These are phyloP conservation scores for Megaceryle maxima DNA, from an alignment of 2,113 vertebrate genomes.

Conservation along the genomic window DNA sequence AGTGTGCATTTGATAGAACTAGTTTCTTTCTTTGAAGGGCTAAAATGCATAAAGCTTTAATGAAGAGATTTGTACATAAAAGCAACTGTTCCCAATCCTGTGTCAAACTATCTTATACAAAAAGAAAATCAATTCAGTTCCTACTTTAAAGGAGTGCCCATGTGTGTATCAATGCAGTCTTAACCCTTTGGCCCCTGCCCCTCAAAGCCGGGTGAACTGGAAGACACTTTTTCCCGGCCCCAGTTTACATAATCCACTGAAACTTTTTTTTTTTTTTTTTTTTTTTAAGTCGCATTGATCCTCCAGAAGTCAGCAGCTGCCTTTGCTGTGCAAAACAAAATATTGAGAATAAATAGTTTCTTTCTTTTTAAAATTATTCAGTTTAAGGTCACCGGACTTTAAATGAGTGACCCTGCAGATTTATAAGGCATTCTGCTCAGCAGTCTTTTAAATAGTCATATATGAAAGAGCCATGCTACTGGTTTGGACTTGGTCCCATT, in stretches of 20 bases:
- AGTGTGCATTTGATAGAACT: slow-evolving; percentile 74
- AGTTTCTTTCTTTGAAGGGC: slow-evolving; percentile 75
- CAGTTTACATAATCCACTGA: slow-evolving; percentile 74
- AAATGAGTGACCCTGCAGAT: slow-evolving; percentile 83
- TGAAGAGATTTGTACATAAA: slow-evolving; percentile 76
- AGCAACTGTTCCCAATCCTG: slow-evolving; percentile 81
- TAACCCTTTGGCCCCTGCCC: slow-evolving; percentile 67
- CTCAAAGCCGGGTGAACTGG: slow-evolving; percentile 63
- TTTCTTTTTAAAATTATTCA: slow-evolving; percentile 83
- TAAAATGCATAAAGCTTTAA: slow-evolving; percentile 81
- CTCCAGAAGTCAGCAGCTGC: slow-evolving; percentile 92
- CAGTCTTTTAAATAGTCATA: slow-evolving; percentile 84
- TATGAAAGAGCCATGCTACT: slow-evolving; percentile 78
- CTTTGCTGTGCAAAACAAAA: slow-evolving; percentile 99
- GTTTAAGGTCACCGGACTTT: slow-evolving; percentile 87
- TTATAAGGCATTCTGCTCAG: slow-evolving; percentile 91
- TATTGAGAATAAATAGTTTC: slow-evolving; percentile 98
- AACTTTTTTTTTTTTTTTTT: slow-evolving; percentile 39
- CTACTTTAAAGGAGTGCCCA: slow-evolving; percentile 72
- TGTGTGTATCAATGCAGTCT: slow-evolving; percentile 69
- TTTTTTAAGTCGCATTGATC: slow-evolving; percentile 76
- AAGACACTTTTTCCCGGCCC: slow-evolving; percentile 76
- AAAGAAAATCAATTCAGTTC: slow-evolving; percentile 64
- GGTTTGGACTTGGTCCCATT: slow-evolving; percentile 82
- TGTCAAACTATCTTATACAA: slow-evolving; percentile 75